Conservation (phyloP, 2,797 vertebrate species). For the Astyanax mexicanus region DNA sequence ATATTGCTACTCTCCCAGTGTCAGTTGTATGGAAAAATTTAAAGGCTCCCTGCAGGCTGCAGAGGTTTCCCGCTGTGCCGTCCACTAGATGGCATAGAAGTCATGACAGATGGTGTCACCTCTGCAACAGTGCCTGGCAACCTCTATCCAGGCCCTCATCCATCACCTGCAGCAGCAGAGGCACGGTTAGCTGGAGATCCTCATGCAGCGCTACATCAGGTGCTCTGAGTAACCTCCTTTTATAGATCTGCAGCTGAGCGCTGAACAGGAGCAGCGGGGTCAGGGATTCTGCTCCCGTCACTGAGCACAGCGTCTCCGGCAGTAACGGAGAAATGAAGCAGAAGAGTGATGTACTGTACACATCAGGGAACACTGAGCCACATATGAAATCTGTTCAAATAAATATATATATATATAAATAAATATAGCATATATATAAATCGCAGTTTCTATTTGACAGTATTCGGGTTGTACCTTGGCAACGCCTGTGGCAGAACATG, state of each 20-base stretch:
- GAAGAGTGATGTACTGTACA: constrained; percentile 25
- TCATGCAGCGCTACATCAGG: constrained; percentile 7
- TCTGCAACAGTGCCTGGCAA: constrained; percentile 25
- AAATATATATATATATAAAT: neutral
- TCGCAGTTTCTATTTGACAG: constrained; percentile 10
- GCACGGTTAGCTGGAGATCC: constrained; percentile 3
- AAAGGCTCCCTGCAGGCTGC: neutral
- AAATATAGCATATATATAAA: neutral
- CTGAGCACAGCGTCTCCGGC: constrained; percentile 19
- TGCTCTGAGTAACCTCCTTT: constrained; percentile 29
- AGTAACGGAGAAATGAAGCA: constrained; percentile 32
- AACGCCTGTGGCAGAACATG: constrained; percentile 12
- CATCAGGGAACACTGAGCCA: constrained; percentile 18
- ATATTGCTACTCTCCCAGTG: too few species aligned
- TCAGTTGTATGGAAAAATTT: too few species aligned
- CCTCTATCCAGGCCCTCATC: constrained; percentile 42
- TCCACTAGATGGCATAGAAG: constrained; percentile 33
- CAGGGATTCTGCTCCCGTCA: neutral
- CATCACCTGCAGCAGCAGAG: constrained; percentile 38
- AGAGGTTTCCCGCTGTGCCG: neutral
- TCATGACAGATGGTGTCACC: neutral
- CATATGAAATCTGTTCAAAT: neutral
- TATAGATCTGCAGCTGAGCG: neutral
- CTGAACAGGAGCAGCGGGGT: constrained; percentile 13
- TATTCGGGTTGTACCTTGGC: constrained; percentile 6